Evolutionary conservation across 2,888 invertebrate species (phyloP).

Genomic region (Andrena minutula): DNA sequence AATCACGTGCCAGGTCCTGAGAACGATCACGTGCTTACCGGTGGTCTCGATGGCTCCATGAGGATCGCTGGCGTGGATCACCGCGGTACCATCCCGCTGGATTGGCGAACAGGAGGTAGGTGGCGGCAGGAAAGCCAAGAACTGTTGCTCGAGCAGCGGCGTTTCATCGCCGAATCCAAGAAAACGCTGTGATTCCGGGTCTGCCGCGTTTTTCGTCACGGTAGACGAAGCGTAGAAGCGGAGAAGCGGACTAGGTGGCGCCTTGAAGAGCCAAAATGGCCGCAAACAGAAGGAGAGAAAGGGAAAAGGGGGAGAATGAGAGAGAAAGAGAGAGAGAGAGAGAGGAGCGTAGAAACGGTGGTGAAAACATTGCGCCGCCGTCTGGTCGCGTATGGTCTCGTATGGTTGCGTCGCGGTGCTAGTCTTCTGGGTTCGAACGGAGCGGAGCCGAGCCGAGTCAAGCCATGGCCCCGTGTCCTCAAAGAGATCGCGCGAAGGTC

Average conservation of each 20-base stretch:
- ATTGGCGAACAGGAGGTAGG: constrained; percentile 1
- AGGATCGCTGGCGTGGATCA: constrained; percentile 4
- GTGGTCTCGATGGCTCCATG: neutral
- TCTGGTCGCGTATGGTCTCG: neutral
- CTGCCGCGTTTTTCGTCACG: constrained; percentile 70
- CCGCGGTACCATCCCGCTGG: too few species aligned
- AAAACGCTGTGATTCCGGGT: constrained; percentile 21
- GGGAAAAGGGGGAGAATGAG: constrained; percentile 19
- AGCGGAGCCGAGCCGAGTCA: constrained; percentile 47
- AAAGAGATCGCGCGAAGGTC: constrained; percentile 78
- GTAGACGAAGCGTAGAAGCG: constrained; percentile 53
- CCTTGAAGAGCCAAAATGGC: constrained; percentile 72
- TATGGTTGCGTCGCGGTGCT: constrained; percentile 1
- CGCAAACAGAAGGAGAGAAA: constrained; percentile 33
- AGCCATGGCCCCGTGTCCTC: constrained; percentile 74
- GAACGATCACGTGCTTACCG: constrained; percentile 15
- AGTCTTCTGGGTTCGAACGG: constrained; percentile 28
- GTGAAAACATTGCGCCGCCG: constrained; percentile 30
- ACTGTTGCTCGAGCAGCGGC: neutral
- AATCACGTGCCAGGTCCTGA: constrained; percentile 14
- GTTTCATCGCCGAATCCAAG: neutral
- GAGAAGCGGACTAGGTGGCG: constrained; percentile 70
- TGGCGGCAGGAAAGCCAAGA: neutral
- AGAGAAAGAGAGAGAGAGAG: constrained; percentile 9
- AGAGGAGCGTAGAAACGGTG: constrained; percentile 17